phyloP scores from a whole-genome alignment of 2,888 invertebrate genomes.

The Craniophora ligustri region DNA sequence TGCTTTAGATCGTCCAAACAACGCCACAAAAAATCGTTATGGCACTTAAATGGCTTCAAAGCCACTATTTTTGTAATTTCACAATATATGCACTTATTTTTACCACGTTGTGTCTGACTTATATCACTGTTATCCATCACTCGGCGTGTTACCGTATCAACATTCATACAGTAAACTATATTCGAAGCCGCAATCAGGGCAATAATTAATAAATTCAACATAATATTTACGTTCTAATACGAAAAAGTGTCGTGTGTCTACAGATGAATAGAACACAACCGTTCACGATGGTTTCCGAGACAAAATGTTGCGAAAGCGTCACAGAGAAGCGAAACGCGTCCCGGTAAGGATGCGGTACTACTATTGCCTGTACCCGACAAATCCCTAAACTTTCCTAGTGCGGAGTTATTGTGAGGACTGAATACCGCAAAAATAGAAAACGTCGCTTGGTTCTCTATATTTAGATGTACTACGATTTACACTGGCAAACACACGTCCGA shows the following conservation, averaged over 20 bases:
- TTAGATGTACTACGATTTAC: slow-evolving; percentile 25
- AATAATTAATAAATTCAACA: slow-evolving; percentile 68
- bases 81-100: slow-evolving; percentile 54
- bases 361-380: slow-evolving; percentile 37
- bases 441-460: slow-evolving; percentile 26
- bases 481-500: slow-evolving; percentile 24
- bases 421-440: slow-evolving; percentile 44
- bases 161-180: slow-evolving; percentile 66
- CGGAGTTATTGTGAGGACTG: slow-evolving; percentile 23
- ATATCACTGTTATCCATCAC: slow-evolving; percentile 50
- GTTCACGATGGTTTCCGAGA: slow-evolving; percentile 70
- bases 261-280: slow-evolving; percentile 69
- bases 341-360: slow-evolving; percentile 62
- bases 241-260: slow-evolving; percentile 51
- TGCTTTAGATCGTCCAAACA: slow-evolving; percentile 72
- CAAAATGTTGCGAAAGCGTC: slow-evolving; percentile 68
- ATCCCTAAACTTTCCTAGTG: slow-evolving; percentile 24
- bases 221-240: slow-evolving; percentile 47
- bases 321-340: slow-evolving; percentile 45
- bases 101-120: slow-evolving; percentile 54
- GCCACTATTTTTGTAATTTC: slow-evolving; percentile 30
- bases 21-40: slow-evolving; percentile 69
- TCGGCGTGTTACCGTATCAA: slow-evolving; percentile 53
- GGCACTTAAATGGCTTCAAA: slow-evolving; percentile 66
- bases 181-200: slow-evolving; percentile 66